Evolutionary conservation across 2,113 vertebrate species (phyloP), one percentile per base, ranked within the genome.

Genomic region (Psettodes erumei): DNA sequence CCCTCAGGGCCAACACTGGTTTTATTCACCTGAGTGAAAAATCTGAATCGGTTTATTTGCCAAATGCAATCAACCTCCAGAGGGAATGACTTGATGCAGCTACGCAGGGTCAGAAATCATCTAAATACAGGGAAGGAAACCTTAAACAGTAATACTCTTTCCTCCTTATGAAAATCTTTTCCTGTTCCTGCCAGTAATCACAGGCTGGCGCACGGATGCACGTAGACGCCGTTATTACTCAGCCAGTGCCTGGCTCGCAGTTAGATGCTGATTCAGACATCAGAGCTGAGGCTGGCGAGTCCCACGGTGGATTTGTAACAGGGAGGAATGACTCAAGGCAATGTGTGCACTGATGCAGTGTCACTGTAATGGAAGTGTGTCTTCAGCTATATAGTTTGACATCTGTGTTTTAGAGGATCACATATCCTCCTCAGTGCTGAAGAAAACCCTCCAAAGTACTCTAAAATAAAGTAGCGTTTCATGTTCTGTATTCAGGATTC

Each of bases 71-170:
- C 59, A 42, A 55, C 5, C 38, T 30, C 12, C 59, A 30, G 51
- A 56, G 66, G 38, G 0, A 59, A 4, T 19, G 6, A 67, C 48
- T 55, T 25, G 37, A 76, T 7, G 33, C 40, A 73, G 72, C 76
- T 73, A 61, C 81, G 71, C 16, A 33, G 21, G 9, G 40, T 65
- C 48, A 58, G 32, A 76, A 70, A 69, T 51, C n/a, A 67, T 70
- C 76, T 71, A 35, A 59, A 75, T 25, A 42, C 55, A 48, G 43
- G 9, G 15, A 62, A 59, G 32, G 40, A 64, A 59, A 53, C 63
- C 37, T 10, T 37, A 11, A 28, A 28, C 42, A 3, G 27, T 45
- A 32, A 71, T 75, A 59, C 42, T 62, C 37, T 56, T 33, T 45
- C 23, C 30, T 67, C 55, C 25, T 48, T n/a, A 23, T 74, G 74